Percentiles rank a stretch among this genome's conserved stretches.
These are phyloP conservation scores for Myopa tessellatipennis DNA, from an alignment of 2,888 invertebrate species.

Conservation along the genomic window DNA sequence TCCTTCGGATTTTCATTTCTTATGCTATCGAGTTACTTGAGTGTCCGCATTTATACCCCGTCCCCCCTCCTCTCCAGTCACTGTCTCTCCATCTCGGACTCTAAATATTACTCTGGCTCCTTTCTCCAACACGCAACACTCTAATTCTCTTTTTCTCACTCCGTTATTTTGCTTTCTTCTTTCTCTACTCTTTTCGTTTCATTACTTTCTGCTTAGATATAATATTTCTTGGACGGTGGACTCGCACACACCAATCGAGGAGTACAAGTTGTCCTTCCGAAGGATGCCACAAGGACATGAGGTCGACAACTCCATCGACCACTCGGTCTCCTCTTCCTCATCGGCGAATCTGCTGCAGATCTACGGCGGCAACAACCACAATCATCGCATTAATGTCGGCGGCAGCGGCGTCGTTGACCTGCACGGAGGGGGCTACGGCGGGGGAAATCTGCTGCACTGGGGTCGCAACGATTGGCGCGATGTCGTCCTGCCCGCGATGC, in stretches of 20 bases:
- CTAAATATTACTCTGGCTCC: neutral
- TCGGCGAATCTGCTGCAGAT: slow-evolving; percentile 60
- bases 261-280: slow-evolving; percentile 75
- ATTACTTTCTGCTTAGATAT: slow-evolving; percentile 67
- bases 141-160: slow-evolving; percentile 23
- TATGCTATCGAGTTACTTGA: neutral
- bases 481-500: slow-evolving; percentile 72
- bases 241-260: slow-evolving; percentile 76
- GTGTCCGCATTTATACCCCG: neutral
- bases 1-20: neutral
- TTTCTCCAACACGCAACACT: slow-evolving; percentile 10
- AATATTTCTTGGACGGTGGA: slow-evolving; percentile 78
- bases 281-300: slow-evolving; percentile 72
- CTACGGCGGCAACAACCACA: slow-evolving; percentile 56
- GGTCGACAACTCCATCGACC: slow-evolving; percentile 68
- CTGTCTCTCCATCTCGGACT: slow-evolving; percentile 13
- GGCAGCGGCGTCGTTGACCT: slow-evolving; percentile 48
- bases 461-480: slow-evolving; percentile 72
- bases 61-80: neutral
- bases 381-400: slow-evolving; percentile 60
- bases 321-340: slow-evolving; percentile 66
- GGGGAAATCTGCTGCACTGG: slow-evolving; percentile 64
- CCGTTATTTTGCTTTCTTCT: slow-evolving; percentile 31
- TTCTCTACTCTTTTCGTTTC: slow-evolving; percentile 15
- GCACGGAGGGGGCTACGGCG: slow-evolving; percentile 55